A percentile compares a stretch with the other conserved stretches of the same genome.
phyloP scores from a whole-genome alignment of 1,140 invertebrate species.

The Trachelipus rathkii region DNA sequence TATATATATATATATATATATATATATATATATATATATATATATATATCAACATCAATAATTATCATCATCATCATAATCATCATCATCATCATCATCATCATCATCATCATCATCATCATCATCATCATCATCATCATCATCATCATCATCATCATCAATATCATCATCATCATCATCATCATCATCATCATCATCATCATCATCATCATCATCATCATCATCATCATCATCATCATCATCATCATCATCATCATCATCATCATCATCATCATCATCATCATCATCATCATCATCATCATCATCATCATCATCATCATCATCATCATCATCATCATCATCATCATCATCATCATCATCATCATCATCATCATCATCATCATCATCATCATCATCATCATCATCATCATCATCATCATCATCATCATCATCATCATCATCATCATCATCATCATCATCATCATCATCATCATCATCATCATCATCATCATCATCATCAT shows the following conservation, averaged over 20 bases:
- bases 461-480: not conserved
- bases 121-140: not conserved
- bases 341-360: too few species aligned
- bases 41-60: too few species aligned
- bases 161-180: not conserved
- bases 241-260: not conserved
- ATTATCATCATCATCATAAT: too few species aligned
- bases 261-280: not conserved
- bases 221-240: not conserved
- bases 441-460: not conserved
- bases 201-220: not conserved
- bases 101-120: not conserved
- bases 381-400: not conserved
- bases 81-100: too few species aligned
- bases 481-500: not conserved
- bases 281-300: not conserved
- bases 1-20: conserved; percentile 25
- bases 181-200: not conserved
- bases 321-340: too few species aligned
- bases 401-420: not conserved
- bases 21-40: conserved; percentile 24
- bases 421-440: not conserved
- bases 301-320: too few species aligned
- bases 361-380: too few species aligned
- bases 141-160: not conserved